phyloP scores from a whole-genome alignment of 1,140 invertebrate genomes.

The Vanessa tameamea region DNA sequence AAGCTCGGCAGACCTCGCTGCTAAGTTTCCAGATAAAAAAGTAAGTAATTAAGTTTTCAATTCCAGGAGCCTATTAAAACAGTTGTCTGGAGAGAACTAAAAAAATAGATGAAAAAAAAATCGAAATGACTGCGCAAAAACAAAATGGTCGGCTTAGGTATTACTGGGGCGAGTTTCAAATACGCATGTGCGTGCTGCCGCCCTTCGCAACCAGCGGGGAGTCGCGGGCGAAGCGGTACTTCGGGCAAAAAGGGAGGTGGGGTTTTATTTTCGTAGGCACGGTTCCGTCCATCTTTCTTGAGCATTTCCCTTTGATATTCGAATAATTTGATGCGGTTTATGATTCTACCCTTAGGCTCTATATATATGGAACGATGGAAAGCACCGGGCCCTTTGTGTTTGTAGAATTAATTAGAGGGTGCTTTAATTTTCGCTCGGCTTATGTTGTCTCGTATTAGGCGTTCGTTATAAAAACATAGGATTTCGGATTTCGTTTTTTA shows the following conservation, averaged over 20 bases:
- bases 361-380: conserved; percentile 31
- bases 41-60: conserved; percentile 50
- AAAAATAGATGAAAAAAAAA: conserved; percentile 51
- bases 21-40: conserved; percentile 29
- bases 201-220: conserved; percentile 46
- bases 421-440: conserved; percentile 62
- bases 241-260: conserved; percentile 47
- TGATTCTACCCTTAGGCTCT: conserved; percentile 40
- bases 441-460: conserved; percentile 54
- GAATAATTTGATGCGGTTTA: conserved; percentile 62
- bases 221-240: conserved; percentile 43
- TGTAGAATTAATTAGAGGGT: conserved; percentile 66
- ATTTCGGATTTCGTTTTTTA: conserved; percentile 55
- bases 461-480: conserved; percentile 67
- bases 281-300: conserved; percentile 62
- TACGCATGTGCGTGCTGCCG: conserved; percentile 71
- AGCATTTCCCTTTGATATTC: conserved; percentile 63
- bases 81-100: conserved; percentile 55
- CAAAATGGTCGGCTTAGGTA: conserved; percentile 77
- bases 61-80: conserved; percentile 49
- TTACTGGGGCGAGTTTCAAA: conserved; percentile 54
- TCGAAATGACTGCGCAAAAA: conserved; percentile 69
- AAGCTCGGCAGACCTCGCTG: conserved; percentile 16
- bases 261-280: conserved; percentile 53
- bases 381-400: conserved; percentile 46